These are phyloP conservation scores for Phthorimaea operculella DNA, from an alignment of 1,140 invertebrate species.

Conservation along the genomic window DNA sequence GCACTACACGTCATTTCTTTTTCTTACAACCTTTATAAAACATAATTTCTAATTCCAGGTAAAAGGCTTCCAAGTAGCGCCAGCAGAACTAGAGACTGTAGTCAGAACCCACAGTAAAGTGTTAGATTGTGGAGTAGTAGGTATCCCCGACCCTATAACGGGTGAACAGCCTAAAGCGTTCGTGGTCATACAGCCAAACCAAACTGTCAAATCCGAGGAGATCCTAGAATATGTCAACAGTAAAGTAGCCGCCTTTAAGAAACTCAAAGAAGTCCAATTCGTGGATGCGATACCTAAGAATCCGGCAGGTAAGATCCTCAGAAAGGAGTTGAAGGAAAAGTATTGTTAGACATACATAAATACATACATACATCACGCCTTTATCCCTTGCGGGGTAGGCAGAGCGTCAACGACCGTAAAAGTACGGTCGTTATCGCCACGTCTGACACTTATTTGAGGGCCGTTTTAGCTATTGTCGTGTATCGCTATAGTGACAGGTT, in stretches of 20 bases:
- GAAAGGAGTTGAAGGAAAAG: slow-evolving; percentile 68
- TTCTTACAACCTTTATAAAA: no score
- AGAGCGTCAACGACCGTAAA: no score
- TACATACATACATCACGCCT: no score
- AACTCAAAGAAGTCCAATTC: slow-evolving; percentile 76
- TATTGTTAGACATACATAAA: no score
- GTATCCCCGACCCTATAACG: slow-evolving; percentile 75
- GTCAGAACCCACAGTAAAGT: slow-evolving; percentile 80
- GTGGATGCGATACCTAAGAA: slow-evolving; percentile 79
- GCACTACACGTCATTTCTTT: no score
- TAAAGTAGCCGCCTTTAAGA: slow-evolving; percentile 76
- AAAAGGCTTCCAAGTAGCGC: slow-evolving; percentile 83
- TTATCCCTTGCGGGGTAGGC: no score
- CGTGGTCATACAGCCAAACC: slow-evolving; percentile 66
- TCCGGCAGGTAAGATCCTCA: slow-evolving; percentile 79
- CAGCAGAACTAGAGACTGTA: slow-evolving; percentile 87
- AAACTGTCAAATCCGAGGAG: slow-evolving; percentile 56
- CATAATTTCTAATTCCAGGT: slow-evolving; percentile 43
- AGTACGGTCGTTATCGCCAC: no score
- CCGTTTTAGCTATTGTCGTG: no score
- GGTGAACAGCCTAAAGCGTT: slow-evolving; percentile 85
- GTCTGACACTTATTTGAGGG: no score
- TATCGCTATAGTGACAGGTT: no score
- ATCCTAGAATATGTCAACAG: slow-evolving; percentile 70
- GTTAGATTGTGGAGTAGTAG: slow-evolving; percentile 84